Percentiles rank a stretch among this genome's conserved stretches.
Evolutionary conservation across 2,888 invertebrate genomes (phyloP).

Genomic region (Oligia strigilis): DNA sequence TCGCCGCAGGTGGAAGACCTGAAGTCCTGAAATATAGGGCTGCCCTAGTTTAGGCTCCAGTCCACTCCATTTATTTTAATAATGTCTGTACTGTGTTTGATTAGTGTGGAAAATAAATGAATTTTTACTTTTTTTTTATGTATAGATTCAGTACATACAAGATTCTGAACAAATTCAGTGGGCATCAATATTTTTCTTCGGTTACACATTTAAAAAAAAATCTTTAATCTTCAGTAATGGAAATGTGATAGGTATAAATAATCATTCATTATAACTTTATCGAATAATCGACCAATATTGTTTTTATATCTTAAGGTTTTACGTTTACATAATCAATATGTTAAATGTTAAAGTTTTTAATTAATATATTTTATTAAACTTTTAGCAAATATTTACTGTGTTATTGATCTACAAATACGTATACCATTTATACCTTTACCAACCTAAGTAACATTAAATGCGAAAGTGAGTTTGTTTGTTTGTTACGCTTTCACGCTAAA

Average conservation of each 20-base stretch:
- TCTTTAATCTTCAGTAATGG: neutral
- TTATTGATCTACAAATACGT: neutral
- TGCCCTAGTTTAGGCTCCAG: no score
- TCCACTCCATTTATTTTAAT: no score
- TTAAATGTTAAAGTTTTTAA: conserved; percentile 19
- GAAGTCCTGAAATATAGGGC: no score
- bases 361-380: conserved; percentile 35
- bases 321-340: conserved; percentile 27
- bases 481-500: neutral
- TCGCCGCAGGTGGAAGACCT: no score
- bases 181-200: no score
- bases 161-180: no score
- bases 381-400: conserved; percentile 11
- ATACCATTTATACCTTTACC: no score
- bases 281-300: conserved; percentile 29
- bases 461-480: neutral
- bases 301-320: conserved; percentile 21
- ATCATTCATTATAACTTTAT: conserved; percentile 22
- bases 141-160: no score
- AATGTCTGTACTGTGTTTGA: no score
- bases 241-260: conserved; percentile 10
- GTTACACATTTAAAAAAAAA: neutral
- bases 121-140: no score
- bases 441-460: neutral
- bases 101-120: no score